phyloP scores from a whole-genome alignment of 23 tunicate genomes.

The Halocynthia roretzi region DNA sequence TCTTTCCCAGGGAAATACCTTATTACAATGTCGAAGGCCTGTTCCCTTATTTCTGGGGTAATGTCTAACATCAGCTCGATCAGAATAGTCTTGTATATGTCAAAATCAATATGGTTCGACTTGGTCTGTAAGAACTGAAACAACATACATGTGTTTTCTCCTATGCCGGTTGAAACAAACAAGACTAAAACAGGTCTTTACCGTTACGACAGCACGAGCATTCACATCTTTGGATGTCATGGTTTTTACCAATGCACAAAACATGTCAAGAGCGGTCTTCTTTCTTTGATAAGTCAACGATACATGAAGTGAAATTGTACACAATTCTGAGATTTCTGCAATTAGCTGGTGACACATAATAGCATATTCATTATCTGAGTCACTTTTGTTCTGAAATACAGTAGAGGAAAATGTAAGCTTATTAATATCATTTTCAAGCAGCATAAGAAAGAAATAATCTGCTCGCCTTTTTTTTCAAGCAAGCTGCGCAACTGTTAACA shows the following conservation, averaged over 20 bases:
- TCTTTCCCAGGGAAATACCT: constrained; percentile 2
- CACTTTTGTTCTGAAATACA: too few species aligned
- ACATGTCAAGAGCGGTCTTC: constrained; percentile 36
- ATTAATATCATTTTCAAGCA: too few species aligned
- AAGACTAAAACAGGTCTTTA: too few species aligned
- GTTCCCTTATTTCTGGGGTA: constrained; percentile 38
- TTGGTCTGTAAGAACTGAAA: not conserved
- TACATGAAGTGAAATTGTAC: constrained; percentile 15
- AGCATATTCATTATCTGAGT: not conserved
- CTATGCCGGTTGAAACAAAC: not conserved
- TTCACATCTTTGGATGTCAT: too few species aligned
- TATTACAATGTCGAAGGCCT: constrained; percentile 12
- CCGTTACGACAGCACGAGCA: too few species aligned
- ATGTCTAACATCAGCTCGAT: constrained; percentile 25
- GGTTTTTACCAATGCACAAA: constrained; percentile 8
- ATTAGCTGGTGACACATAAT: not conserved
- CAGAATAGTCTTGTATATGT: not conserved
- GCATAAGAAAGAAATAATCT: too few species aligned
- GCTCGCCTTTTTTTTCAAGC: too few species aligned
- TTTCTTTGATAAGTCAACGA: constrained; percentile 56
- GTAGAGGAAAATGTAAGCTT: too few species aligned
- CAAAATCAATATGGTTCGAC: not conserved
- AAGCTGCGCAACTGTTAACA: not conserved
- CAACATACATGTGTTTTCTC: not conserved
- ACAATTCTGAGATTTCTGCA: not conserved